Base-by-base conservation (phyloP, 2,113 vertebrate species). In the Corvus cornix region DNA sequence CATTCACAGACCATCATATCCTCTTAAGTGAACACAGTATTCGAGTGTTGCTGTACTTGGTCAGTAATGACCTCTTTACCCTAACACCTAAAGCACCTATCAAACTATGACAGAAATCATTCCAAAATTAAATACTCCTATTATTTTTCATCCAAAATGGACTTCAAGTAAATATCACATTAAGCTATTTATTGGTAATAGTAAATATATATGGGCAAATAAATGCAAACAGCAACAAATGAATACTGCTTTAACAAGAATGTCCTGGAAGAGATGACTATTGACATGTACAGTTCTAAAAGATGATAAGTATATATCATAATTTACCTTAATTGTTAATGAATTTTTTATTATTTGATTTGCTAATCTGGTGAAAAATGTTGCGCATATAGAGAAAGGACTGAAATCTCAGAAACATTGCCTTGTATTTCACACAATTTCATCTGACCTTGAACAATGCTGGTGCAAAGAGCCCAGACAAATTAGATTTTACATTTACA, bases 401-500 rank as follows among this genome's bases (percentile, higher is more conserved):
- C 64, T 41, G n/a, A 83, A 69, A 84, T 76, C 53, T 76, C 69
- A 69, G 51, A 68, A 87, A 89, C 1, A 3, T 7, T 48, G 67
- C 39, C 52, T 72, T 81, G n/a, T 48, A 84, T 73, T 90, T 93
- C 70, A 87, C 31, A 84, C 35, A 64, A 69, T 75, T 94, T 86
- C 56, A 92, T 48, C 60, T 90, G 83, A 96, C 88, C 93, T 95
- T 94, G 79, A 93, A 93, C 62, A 90, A 95, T 48, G 16, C 55
- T 92, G 37, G 84, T 90, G 87, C 87, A 84, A 93, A 92, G 16
- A 93, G 51, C 24, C 73, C 72, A 84, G 70, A 74, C 78, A 95
- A 95, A 93, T 91, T 77, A 96, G 68, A 88, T 88, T 94, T 93
- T 81, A 81, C 78, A 93, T 95, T 95, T 90, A 94, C 84, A 94